Base-by-base conservation (phyloP, 2,113 vertebrate genomes). In the Onychorhynchus coronatus region DNA sequence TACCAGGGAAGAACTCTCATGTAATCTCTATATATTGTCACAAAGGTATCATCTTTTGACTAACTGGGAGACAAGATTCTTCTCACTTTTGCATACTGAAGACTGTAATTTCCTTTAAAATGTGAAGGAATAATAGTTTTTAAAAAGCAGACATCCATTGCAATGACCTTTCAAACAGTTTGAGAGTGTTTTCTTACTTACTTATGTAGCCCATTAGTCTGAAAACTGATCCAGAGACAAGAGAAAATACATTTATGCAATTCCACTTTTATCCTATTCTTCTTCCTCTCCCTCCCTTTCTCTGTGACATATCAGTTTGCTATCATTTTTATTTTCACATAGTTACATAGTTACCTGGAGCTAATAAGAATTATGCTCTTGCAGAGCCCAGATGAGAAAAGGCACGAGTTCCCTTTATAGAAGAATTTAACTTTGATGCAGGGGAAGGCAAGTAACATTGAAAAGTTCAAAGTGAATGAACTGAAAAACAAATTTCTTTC, bases 401-500 rank as follows among this genome's bases (percentile, higher is more conserved):
- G 84, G 50, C 81, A 80, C 24, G 37, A 88, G 30, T 59, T 92
- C 28, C 58, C 71, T 86, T 82, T 92, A 68, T 44, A 53, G 67
- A 46, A 85, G 17, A 30, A 14, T 9, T 53, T 56, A 82, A 83
- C 74, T 88, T 65, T 91, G 85, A 95, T 31, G 67, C 49, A 88
- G 85, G 70, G 37, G 31, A 76, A 82, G 44, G 59, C 46, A 80
- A 85, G 83, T 70, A 93, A 58, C 75, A 80, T 44, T 80, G 82
- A 85, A 94, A 94, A 94, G 75, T 77, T 90, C 2, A 14, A 86
- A 90, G 75, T 50, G 85, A 93, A 90, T 88, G 63, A 94, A 93
- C 95, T 79, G 91, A 93, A 93, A 93, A 94, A 83, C 83, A 30
- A 75, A 83, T 80, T 92, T 92, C 39, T 83, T 96, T 95, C 91